Evolutionary conservation across 2,113 vertebrate genomes (phyloP), one percentile per base, ranked within the genome.

Genomic region (Phalacrocorax pelagicus): DNA sequence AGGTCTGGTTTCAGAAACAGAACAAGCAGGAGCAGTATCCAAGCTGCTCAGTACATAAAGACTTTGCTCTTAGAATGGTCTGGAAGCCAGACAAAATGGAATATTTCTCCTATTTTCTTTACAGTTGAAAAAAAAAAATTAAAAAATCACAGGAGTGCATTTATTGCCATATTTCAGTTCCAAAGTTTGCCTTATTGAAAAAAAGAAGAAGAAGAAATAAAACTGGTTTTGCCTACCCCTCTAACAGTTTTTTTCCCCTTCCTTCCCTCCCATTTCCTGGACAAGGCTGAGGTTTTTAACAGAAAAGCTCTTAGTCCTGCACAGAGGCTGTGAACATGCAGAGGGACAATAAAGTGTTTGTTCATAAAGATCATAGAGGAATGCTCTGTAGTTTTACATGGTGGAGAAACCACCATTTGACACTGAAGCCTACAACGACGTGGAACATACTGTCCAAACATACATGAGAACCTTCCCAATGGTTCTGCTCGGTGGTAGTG

Each of bases 71-170:
- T 74, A 80, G 91, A 97, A 97, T 95, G 85, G 49, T 94, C 97
- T 96, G 98, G 98, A 98, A 96, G 75, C 85, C 83, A 96, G 94
- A 97, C 97, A 97, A 96, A 97, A 97, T 97, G 97, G 98, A 98
- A 98, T 92, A 97, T 97, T 97, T 97, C 94, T 97, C 87, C 94
- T 98, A 91, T 98, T 98, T 98, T 98, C 97, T 96, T 97, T 97
- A 93, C 97, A 98, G 98, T 98, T 98, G 97, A 97, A 98, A 98
- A 98, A 98, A 98, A 97, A 98, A 98, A 97, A 98, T 86, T 61
- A 94, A 96, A 96, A 96, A 96, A 90, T 97, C 95, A 97, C 95
- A 97, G 86, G 87, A 97, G 78, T 71, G 59, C 72, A 78, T 97
- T 98, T 98, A 97, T 95, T 93, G 88, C 92, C 12, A 67, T 96